These are phyloP conservation scores for Platanista minor DNA, from an alignment of 2,113 vertebrate species.

Conservation along the genomic window DNA sequence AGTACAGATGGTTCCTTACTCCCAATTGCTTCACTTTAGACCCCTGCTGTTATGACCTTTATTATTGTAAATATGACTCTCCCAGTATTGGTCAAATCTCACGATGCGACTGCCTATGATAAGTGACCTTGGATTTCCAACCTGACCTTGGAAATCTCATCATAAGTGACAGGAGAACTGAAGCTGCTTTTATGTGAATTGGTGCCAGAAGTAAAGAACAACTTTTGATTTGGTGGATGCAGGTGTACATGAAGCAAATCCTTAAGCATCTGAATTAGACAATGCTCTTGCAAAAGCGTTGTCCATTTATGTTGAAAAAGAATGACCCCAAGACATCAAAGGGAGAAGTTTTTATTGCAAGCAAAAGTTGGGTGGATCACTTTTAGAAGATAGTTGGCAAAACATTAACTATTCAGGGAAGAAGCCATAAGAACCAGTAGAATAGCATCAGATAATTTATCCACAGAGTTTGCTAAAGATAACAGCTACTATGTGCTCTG, in stretches of 20 bases:
- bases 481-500: not conserved
- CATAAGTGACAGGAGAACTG: not conserved
- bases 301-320: not conserved
- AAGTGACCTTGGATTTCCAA: too few relatives aligned
- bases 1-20: slow-evolving; percentile 37
- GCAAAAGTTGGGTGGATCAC: not conserved
- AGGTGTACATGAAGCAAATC: not conserved
- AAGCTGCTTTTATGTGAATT: not conserved
- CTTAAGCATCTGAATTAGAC: not conserved
- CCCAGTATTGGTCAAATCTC: not conserved
- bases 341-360: not conserved
- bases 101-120: not conserved
- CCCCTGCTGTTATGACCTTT: slow-evolving; percentile 45
- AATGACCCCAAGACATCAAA: not conserved
- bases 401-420: not conserved
- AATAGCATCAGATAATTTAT: not conserved
- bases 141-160: too few relatives aligned
- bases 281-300: not conserved
- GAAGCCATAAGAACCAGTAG: not conserved
- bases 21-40: slow-evolving; percentile 9
- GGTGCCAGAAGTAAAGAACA: not conserved
- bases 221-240: not conserved
- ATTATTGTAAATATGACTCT: slow-evolving; percentile 12
- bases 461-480: not conserved
- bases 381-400: not conserved